Evolutionary conservation across 2,113 vertebrate genomes (phyloP).

Genomic region (Zosterops lateralis): DNA sequence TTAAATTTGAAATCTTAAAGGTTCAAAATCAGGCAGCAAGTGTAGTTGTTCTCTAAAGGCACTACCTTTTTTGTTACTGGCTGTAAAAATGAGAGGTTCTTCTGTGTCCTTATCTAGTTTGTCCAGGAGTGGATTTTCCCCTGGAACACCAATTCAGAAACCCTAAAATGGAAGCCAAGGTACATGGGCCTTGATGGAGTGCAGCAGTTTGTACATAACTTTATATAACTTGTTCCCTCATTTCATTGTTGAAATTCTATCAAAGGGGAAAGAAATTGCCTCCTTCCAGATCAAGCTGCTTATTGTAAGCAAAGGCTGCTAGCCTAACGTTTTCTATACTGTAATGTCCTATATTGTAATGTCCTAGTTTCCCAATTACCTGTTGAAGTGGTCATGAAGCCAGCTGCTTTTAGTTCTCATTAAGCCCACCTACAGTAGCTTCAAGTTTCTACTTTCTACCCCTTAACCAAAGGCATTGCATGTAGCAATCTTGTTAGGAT

Average conservation of each 20-base stretch:
- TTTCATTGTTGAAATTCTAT: background rate
- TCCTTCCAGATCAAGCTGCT: background rate
- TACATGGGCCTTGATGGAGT: accelerated
- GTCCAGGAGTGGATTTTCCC: background rate
- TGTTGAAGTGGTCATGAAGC: background rate
- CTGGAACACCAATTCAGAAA: background rate
- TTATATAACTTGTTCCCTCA: accelerated
- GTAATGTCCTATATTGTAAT: background rate
- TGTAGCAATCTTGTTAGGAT: background rate
- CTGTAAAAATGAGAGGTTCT: background rate
- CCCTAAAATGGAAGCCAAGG: background rate
- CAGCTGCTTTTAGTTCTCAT: background rate
- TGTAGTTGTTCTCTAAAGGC: background rate
- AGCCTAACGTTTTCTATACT: background rate
- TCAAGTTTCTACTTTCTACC: background rate
- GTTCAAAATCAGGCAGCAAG: background rate
- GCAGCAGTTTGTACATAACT: background rate
- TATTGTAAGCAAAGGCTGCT: background rate
- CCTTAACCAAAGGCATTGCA: background rate
- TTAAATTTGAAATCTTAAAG: background rate
- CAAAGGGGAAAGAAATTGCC: background rate
- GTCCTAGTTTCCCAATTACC: background rate
- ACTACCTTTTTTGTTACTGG: background rate
- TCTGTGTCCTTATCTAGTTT: background rate
- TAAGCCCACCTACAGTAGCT: background rate